A percentile compares a stretch with the other conserved stretches of the same genome.
These are phyloP conservation scores for Vespertilio murinus DNA, from an alignment of 2,797 vertebrate genomes.

Conservation along the genomic window DNA sequence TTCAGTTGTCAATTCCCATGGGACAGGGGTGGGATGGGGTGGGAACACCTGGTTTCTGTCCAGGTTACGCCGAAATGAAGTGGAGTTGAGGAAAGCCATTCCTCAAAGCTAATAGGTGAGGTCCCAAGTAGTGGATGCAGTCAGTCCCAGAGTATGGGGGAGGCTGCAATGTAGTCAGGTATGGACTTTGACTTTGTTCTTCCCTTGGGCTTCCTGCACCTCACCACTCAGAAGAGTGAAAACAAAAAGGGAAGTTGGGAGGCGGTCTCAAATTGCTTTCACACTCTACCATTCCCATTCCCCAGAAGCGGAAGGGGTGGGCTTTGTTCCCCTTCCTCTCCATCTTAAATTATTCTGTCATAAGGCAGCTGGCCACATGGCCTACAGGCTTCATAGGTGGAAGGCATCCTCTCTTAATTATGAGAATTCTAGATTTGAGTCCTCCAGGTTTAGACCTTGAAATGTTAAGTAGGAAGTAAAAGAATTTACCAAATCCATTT, in stretches of 20 bases:
- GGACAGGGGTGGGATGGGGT: neutral
- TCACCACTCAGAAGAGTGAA: neutral
- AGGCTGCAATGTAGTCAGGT: neutral
- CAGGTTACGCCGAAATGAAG: neutral
- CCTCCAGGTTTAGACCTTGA: neutral
- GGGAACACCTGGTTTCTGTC: neutral
- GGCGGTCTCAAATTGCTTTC: neutral
- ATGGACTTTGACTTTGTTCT: neutral
- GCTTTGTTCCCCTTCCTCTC: neutral
- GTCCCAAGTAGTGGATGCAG: neutral
- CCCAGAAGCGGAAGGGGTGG: neutral
- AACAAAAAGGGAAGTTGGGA: neutral
- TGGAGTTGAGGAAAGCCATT: neutral
- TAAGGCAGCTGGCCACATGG: neutral
- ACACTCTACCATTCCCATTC: neutral
- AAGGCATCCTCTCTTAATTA: neutral
- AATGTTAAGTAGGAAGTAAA: slow-evolving; percentile 48
- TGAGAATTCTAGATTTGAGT: neutral
- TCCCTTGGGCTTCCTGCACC: neutral
- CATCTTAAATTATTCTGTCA: neutral
- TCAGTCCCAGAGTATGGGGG: too few relatives aligned
- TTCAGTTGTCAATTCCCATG: neutral
- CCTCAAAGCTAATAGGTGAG: neutral
- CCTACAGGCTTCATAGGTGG: neutral
- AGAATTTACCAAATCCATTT: slow-evolving; percentile 29